phyloP scores from a whole-genome alignment of 2,797 vertebrate genomes.

The Alfaro cultratus region DNA sequence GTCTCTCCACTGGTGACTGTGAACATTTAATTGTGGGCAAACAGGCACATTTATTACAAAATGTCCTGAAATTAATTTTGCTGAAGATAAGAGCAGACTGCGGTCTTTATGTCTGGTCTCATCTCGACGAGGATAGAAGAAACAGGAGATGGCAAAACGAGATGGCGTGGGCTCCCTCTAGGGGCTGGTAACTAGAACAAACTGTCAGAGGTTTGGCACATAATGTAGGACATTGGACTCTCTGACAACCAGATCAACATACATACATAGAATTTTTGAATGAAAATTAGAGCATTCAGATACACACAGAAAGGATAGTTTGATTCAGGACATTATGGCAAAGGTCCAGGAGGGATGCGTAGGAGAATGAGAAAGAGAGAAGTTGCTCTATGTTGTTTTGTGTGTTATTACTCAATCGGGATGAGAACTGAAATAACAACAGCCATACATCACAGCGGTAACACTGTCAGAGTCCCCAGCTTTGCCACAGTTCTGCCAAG shows the following conservation, averaged over 20 bases:
- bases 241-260: neutral
- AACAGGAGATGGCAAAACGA: neutral
- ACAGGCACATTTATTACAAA: slow-evolving; percentile 73
- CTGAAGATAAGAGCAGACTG: slow-evolving; percentile 64
- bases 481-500: slow-evolving; percentile 52
- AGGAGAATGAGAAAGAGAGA: slow-evolving; percentile 60
- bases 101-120: slow-evolving; percentile 50
- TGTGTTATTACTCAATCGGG: slow-evolving; percentile 69
- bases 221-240: neutral
- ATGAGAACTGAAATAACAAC: slow-evolving; percentile 60
- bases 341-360: slow-evolving; percentile 39
- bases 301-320: slow-evolving; percentile 28
- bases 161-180: slow-evolving; percentile 64
- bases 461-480: slow-evolving; percentile 61
- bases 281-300: slow-evolving; percentile 15
- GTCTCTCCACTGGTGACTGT: slow-evolving; percentile 47
- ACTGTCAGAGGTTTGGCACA: slow-evolving; percentile 7
- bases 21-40: slow-evolving; percentile 55
- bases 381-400: slow-evolving; percentile 69
- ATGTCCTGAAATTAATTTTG: slow-evolving; percentile 75
- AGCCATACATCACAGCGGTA: slow-evolving; percentile 68
- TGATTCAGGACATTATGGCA: slow-evolving; percentile 45
- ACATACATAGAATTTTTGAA: neutral
- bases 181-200: slow-evolving; percentile 40
- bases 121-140: slow-evolving; percentile 16